A percentile compares a stretch with the other conserved stretches of the same genome.
Evolutionary conservation across 2,888 invertebrate genomes (phyloP).

Genomic region (Dryobota labecula): DNA sequence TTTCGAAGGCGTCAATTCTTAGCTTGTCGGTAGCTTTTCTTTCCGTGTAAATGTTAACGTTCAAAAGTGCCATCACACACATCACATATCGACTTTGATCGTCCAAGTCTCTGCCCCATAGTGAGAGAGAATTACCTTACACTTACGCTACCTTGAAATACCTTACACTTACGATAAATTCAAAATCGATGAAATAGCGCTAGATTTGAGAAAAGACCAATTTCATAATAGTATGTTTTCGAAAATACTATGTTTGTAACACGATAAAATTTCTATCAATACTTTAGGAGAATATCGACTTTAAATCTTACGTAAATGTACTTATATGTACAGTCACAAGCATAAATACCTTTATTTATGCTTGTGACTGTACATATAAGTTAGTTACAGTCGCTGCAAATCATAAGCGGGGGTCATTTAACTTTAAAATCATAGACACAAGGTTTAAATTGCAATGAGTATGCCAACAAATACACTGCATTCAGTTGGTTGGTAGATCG

Average conservation of each 20-base stretch:
- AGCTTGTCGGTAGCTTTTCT: no score
- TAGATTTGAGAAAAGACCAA: background rate
- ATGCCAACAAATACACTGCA: background rate
- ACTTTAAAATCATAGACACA: background rate
- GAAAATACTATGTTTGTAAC: background rate
- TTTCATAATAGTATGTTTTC: background rate
- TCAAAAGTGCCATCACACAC: no score
- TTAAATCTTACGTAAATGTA: background rate
- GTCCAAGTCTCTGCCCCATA: no score
- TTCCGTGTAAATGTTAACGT: no score
- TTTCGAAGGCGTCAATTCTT: no score
- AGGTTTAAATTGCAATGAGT: conserved; percentile 7
- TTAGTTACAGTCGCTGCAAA: background rate
- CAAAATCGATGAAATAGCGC: background rate
- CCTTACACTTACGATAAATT: background rate
- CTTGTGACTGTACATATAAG: background rate
- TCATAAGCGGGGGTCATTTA: background rate
- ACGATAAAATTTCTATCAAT: background rate
- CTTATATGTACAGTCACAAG: no score
- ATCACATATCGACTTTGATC: no score
- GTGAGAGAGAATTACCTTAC: no score
- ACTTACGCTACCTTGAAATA: no score
- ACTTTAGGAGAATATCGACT: background rate
- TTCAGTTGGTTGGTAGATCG: background rate
- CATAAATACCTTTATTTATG: no score